Base-by-base conservation (phyloP, 2,888 invertebrate species). In the Drosophila kanekoi region DNA sequence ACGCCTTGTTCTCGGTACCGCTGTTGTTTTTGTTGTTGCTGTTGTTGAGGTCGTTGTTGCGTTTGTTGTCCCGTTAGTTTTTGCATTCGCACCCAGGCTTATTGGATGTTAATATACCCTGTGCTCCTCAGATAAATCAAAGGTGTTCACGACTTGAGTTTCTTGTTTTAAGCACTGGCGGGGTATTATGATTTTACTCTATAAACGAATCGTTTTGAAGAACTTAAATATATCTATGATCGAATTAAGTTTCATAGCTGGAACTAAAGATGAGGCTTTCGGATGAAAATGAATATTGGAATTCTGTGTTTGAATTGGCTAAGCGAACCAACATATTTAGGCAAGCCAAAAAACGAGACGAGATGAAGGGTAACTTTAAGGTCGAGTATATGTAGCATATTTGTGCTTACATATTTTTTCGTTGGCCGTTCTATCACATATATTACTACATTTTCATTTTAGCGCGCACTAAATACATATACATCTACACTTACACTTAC, bases 391-490 rank as follows among this genome's bases (percentile, higher is more conserved):
- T 62, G 48, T 37, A 45, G 13, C 45, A 33, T 49, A 57, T 65
- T 52, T 51, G 40, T 41, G 43, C 48, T 43, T 44, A 41, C 54
- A 54, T 28, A 44, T 45, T 23, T 52, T 53, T 66, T 47, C 45
- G 58, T 38, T 66, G 38, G 59, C 6, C 54, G 33, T 40, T 62
- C 67, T 68, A 81, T 67, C 78, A 72, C 72, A 82, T 81, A 79
- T 87, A 85, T 85, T 82, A 83, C 79, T 70, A 83, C 66, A 87
- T 83, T 87, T 87, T 73, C 86, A 76, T 85, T 85, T 76, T 76
- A 85, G 71, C 82, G 86, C 67, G 56, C 69, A 62, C 67, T 60
- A 71, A 81, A 81, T 62, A 65, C 66, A 49, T 48, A 65, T 64
- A 52, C 66, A 49, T 48, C 63, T 64, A 52, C 51, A 52, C 20